phyloP scores from a whole-genome alignment of 2,888 invertebrate genomes.

The Hirtodrosophila confusa region DNA sequence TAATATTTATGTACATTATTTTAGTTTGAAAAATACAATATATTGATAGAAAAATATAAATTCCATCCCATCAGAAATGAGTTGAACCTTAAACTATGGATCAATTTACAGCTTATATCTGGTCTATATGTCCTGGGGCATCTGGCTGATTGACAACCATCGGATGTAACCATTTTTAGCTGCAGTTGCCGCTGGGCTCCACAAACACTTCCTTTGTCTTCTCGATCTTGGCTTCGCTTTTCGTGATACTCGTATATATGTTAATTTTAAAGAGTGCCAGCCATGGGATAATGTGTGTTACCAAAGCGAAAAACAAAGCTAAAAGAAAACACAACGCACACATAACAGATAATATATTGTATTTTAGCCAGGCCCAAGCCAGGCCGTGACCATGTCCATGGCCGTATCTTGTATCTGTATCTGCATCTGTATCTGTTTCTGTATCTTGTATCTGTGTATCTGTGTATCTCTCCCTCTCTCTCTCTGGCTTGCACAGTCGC shows the following conservation, averaged over 20 bases:
- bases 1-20: no score
- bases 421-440: constrained; percentile 8
- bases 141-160: constrained; percentile 5
- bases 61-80: no score
- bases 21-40: no score
- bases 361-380: constrained; percentile 51
- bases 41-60: no score
- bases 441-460: constrained; percentile 56
- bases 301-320: constrained; percentile 27
- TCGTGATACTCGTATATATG: constrained; percentile 44
- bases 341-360: constrained; percentile 57
- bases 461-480: not conserved
- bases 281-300: constrained; percentile 40
- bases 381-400: constrained; percentile 74
- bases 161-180: not conserved
- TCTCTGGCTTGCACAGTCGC: constrained; percentile 24
- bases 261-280: constrained; percentile 68
- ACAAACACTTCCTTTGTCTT: constrained; percentile 17
- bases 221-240: constrained; percentile 21
- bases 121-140: no score
- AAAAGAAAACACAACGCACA: constrained; percentile 24
- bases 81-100: no score
- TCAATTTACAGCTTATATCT: no score
- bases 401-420: constrained; percentile 70
- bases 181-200: constrained; percentile 8